Evolutionary conservation across 2,888 invertebrate species (phyloP).

Genomic region (Drosophila paranaensis): DNA sequence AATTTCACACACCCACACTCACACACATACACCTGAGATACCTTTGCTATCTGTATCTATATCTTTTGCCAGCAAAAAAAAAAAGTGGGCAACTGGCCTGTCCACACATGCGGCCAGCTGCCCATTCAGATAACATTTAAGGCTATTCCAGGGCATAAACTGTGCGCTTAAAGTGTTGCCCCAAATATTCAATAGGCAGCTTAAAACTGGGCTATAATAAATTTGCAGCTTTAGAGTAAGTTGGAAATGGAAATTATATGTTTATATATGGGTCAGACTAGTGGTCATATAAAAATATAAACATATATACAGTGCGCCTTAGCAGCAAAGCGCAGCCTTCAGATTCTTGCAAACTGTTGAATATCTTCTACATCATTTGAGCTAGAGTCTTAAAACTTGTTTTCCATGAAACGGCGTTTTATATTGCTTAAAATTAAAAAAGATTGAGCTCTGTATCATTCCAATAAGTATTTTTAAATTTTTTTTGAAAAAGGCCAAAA

Average conservation of each 20-base stretch:
- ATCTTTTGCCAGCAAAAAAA: background rate
- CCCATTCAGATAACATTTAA: constrained; percentile 62
- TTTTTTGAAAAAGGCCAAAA: no score
- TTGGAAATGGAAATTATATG: constrained; percentile 26
- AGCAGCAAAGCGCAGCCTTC: no score
- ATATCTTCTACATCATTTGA: no score
- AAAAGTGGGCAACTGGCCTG: constrained; percentile 9
- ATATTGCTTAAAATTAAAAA: no score
- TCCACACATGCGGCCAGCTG: constrained; percentile 24
- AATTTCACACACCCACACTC: constrained; percentile 48
- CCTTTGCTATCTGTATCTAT: constrained; percentile 10
- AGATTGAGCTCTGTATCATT: no score
- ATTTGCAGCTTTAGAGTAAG: constrained; percentile 52
- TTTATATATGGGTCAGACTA: constrained; percentile 26
- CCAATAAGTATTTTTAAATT: no score
- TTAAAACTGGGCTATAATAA: constrained; percentile 66
- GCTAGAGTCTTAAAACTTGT: no score
- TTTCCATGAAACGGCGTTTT: no score
- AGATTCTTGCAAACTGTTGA: no score
- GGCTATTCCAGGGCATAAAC: constrained; percentile 59
- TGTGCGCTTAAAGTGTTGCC: constrained; percentile 63
- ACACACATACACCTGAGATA: background rate
- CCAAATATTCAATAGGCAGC: constrained; percentile 47
- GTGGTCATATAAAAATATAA: constrained; percentile 22
- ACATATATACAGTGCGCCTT: no score